phyloP scores from a whole-genome alignment of 2,113 vertebrate genomes.

The Baryphthengus martii region DNA sequence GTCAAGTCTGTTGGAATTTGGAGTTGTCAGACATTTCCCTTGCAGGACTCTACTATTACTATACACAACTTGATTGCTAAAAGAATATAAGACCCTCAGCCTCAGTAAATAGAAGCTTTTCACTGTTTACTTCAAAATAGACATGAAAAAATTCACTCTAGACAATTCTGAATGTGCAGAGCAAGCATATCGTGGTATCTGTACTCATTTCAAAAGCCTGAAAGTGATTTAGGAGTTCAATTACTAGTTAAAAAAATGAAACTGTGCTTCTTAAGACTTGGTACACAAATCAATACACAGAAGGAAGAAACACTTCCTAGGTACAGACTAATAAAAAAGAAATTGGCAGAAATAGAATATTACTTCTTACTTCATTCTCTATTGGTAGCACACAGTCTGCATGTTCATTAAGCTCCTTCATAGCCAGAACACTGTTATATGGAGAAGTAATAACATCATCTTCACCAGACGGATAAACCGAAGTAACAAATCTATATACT shows the following conservation, averaged over 20 bases:
- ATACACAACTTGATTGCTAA: neutral
- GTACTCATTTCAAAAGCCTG: neutral
- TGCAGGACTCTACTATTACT: neutral
- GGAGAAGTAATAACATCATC: conserved; percentile 97
- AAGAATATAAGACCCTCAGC: neutral
- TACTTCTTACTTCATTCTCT: conserved; percentile 89
- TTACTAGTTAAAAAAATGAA: neutral
- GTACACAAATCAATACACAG: neutral
- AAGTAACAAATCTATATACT: conserved; percentile 89
- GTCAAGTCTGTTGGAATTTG: neutral
- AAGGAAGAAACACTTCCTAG: neutral
- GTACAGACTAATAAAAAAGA: neutral
- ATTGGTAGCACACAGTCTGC: conserved; percentile 94
- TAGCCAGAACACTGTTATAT: conserved; percentile 94
- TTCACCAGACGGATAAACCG: conserved; percentile 90
- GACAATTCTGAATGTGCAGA: neutral
- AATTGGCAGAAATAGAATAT: neutral
- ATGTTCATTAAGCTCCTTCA: conserved; percentile 92
- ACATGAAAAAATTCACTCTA: neutral
- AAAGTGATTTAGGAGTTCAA: neutral
- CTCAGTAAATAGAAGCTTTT: neutral
- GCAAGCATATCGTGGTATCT: neutral
- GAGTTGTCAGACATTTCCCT: neutral
- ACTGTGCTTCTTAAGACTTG: neutral
- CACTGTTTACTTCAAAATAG: neutral